Evolutionary conservation across 2,113 vertebrate genomes (phyloP).

Genomic region (Psilopogon haemacephalus): DNA sequence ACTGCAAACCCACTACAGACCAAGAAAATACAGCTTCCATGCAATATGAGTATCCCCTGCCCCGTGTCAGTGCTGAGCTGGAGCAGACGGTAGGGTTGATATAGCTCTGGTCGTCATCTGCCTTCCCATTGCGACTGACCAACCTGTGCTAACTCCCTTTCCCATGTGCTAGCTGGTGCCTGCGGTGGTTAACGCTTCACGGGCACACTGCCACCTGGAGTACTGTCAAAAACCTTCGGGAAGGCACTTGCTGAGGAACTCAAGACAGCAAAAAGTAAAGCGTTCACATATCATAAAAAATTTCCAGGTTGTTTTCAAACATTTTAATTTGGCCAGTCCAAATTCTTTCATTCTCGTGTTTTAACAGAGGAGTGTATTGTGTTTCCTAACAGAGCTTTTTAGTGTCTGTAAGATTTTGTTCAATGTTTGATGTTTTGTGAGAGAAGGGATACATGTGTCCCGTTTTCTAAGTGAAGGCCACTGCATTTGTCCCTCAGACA

Average conservation of each 20-base stretch:
- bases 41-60: rapidly evolving
- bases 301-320: background rate
- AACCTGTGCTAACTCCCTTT: background rate
- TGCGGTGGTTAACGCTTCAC: background rate
- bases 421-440: background rate
- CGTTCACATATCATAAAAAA: background rate
- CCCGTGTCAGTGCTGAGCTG: background rate
- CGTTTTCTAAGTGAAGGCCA: background rate
- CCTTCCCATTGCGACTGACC: background rate
- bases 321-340: background rate
- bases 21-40: background rate
- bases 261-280: background rate
- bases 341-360: background rate
- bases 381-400: background rate
- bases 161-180: background rate
- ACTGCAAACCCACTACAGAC: too few relatives aligned
- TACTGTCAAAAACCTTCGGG: background rate
- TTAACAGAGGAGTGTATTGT: background rate
- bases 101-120: rapidly evolving
- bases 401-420: background rate
- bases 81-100: background rate
- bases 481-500: background rate
- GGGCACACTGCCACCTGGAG: constrained; percentile 19
- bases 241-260: background rate
- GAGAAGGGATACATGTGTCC: background rate